A percentile compares a stretch with the other conserved stretches of the same genome.
Evolutionary conservation across 2,888 invertebrate genomes (phyloP).

Genomic region (Chloroclysta siterata): DNA sequence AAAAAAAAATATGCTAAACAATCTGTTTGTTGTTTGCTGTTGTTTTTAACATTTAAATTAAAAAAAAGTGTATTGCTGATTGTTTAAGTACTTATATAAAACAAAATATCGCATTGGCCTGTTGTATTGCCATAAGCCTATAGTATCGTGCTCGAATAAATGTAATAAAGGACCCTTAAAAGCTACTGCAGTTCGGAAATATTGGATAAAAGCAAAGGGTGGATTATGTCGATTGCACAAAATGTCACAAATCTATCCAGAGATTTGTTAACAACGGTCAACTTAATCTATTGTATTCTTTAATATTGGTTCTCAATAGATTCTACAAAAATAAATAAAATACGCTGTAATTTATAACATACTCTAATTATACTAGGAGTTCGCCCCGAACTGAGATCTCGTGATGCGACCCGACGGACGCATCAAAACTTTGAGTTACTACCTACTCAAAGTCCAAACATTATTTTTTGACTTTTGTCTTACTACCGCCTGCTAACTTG

Average conservation of each 20-base stretch:
- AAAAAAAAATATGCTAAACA: no score
- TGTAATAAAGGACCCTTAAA: conserved; percentile 23
- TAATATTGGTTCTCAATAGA: neutral
- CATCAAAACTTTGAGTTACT: no score
- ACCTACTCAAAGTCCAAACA: no score
- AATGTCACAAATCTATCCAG: conserved; percentile 9
- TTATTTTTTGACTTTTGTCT: no score
- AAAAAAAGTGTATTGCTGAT: neutral
- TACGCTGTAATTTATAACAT: neutral
- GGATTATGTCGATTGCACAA: conserved; percentile 30
- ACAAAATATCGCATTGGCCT: no score
- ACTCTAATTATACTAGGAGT: no score
- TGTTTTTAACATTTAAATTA: neutral
- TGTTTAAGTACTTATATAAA: no score
- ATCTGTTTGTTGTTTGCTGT: no score
- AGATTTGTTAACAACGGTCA: neutral
- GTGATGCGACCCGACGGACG: no score
- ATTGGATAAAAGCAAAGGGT: conserved; percentile 26
- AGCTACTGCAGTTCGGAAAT: conserved; percentile 27
- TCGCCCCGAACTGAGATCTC: no score
- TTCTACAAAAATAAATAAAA: neutral
- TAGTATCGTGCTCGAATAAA: conserved; percentile 43
- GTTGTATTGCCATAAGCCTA: neutral
- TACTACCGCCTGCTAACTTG: no score
- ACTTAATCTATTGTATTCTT: conserved; percentile 1